These are phyloP conservation scores for Cetonia aurata DNA, from an alignment of 2,888 invertebrate species.

Conservation along the genomic window DNA sequence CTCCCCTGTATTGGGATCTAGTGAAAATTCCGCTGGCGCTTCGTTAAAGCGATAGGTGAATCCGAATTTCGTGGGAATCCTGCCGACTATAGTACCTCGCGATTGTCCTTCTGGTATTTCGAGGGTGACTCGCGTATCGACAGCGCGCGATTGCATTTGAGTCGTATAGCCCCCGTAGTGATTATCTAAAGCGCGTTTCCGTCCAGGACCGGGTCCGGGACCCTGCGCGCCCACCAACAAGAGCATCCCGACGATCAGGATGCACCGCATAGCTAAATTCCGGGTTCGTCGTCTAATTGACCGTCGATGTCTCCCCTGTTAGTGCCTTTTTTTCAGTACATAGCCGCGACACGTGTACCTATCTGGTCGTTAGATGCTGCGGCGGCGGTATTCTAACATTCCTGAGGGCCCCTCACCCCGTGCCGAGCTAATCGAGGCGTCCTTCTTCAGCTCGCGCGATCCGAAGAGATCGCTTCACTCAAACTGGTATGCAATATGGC, in stretches of 20 bases:
- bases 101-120: conserved; percentile 89
- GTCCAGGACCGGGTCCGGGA: conserved; percentile 63
- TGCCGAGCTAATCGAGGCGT: conserved; percentile 63
- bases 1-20: conserved; percentile 87
- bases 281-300: conserved; percentile 35
- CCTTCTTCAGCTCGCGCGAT: conserved; percentile 55
- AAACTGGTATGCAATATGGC: conserved; percentile 69
- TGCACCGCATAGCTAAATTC: conserved; percentile 35
- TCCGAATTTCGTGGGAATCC: conserved; percentile 86
- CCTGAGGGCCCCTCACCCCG: conserved; percentile 64
- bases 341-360: conserved; percentile 60
- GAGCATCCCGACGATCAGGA: conserved; percentile 56
- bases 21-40: conserved; percentile 85
- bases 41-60: conserved; percentile 96
- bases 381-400: conserved; percentile 65
- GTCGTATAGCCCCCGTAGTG: conserved; percentile 52
- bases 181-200: conserved; percentile 59
- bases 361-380: conserved; percentile 49
- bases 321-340: conserved; percentile 24
- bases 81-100: conserved; percentile 86
- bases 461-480: conserved; percentile 57
- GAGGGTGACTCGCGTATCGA: conserved; percentile 88
- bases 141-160: conserved; percentile 89
- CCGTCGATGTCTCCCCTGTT: conserved; percentile 26
- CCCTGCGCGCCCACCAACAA: conserved; percentile 61